Conservation (phyloP, 2,113 vertebrate genomes). For the Rhynchopsitta pachyrhyncha region DNA sequence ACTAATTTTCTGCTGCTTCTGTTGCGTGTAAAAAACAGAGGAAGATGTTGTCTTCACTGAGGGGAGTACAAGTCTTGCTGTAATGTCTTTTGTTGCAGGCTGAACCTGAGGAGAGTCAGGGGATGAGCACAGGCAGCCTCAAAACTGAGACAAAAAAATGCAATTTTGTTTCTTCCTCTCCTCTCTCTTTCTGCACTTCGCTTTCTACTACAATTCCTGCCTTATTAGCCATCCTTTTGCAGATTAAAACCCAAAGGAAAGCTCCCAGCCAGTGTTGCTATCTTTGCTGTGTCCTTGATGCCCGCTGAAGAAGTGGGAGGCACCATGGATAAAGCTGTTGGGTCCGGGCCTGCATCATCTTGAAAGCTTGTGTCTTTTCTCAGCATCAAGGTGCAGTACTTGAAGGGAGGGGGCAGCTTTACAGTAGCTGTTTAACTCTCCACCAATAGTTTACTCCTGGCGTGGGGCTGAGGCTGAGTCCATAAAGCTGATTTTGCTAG, state of each 20-base stretch:
- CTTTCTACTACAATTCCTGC: not conserved
- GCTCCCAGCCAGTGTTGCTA: not conserved
- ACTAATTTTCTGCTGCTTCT: slow-evolving; percentile 55
- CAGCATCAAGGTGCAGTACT: not conserved
- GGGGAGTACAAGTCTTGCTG: slow-evolving; percentile 41
- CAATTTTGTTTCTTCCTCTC: not conserved
- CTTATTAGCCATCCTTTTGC: not conserved
- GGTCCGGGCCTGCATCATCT: not conserved
- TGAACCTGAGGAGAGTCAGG: not conserved
- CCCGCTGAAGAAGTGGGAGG: not conserved
- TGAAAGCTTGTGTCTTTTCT: not conserved
- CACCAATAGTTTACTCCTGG: not conserved
- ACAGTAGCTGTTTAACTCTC: not conserved
- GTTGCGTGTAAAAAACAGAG: slow-evolving; percentile 50
- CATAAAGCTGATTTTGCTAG: not conserved
- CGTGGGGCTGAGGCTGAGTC: not conserved
- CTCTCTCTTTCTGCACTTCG: not conserved
- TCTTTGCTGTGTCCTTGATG: not conserved
- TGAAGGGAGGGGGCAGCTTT: not conserved
- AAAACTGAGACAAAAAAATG: not conserved
- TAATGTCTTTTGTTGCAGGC: slow-evolving; percentile 1
- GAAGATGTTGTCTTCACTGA: slow-evolving; percentile 35
- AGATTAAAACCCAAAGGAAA: not conserved
- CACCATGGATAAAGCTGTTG: not conserved
- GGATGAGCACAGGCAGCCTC: not conserved